Evolutionary conservation across 30 jellyfish, hydroid and myxozoan genomes (phyloP).

Genomic region (Aurelia sp.): DNA sequence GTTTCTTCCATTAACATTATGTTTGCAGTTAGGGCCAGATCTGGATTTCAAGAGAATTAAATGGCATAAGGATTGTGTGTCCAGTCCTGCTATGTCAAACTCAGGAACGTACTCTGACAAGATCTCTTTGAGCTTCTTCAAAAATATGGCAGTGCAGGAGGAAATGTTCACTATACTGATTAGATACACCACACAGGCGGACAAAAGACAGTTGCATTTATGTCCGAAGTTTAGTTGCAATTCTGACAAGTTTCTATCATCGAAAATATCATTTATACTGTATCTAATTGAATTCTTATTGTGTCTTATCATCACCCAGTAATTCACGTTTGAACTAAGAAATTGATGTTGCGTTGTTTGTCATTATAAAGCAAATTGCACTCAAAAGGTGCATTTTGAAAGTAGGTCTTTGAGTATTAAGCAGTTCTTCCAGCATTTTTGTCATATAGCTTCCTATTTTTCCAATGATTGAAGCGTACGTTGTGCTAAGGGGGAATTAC

Average conservation of each 20-base stretch:
- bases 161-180: neutral
- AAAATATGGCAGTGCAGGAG: slow-evolving; percentile 1
- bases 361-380: slow-evolving; percentile 54
- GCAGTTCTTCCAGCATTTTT: slow-evolving; percentile 28
- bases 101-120: slow-evolving; percentile 66
- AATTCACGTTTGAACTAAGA: slow-evolving; percentile 30
- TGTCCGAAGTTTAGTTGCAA: slow-evolving; percentile 8
- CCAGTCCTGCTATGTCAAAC: slow-evolving; percentile 53
- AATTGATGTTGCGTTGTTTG: slow-evolving; percentile 14
- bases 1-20: slow-evolving; percentile 63
- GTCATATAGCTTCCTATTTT: slow-evolving; percentile 1
- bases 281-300: neutral
- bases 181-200: slow-evolving; percentile 22
- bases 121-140: slow-evolving; percentile 40
- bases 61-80: slow-evolving; percentile 60
- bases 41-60: slow-evolving; percentile 50
- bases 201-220: neutral
- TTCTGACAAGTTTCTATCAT: slow-evolving; percentile 15
- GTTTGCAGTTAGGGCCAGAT: slow-evolving; percentile 60
- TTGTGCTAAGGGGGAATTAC: too few relatives aligned
- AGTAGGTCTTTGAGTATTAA: slow-evolving; percentile 17
- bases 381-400: slow-evolving; percentile 45
- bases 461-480: too few relatives aligned
- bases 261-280: slow-evolving; percentile 3
- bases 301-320: slow-evolving; percentile 26